Percentiles rank a stretch among this genome's conserved stretches.
phyloP scores from a whole-genome alignment of 2,888 invertebrate species.

The Dioctria linearis region DNA sequence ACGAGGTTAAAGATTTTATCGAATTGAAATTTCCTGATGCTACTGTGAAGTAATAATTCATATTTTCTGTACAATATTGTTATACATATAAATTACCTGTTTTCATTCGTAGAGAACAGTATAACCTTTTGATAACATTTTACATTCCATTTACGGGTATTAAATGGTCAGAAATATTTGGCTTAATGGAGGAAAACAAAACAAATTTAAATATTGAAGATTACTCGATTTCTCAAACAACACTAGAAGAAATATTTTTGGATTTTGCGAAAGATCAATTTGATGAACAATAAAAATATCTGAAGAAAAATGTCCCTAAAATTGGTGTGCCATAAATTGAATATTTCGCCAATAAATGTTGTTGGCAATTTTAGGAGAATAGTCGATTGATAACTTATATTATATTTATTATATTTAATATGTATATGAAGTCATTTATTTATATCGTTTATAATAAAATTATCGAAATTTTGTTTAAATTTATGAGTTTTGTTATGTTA shows the following conservation, averaged over 20 bases:
- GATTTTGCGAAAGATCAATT: constrained; percentile 76
- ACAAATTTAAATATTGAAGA: constrained; percentile 77
- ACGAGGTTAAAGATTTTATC: constrained; percentile 65
- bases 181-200: constrained; percentile 78
- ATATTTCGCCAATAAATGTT: too few species aligned
- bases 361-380: too few species aligned
- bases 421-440: too few species aligned
- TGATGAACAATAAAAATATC: constrained; percentile 59
- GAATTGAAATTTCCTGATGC: constrained; percentile 63
- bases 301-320: too few species aligned
- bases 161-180: constrained; percentile 81
- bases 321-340: too few species aligned
- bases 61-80: too few species aligned
- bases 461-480: too few species aligned
- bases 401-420: too few species aligned
- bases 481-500: too few species aligned
- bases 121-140: constrained; percentile 81
- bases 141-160: constrained; percentile 74
- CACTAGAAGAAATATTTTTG: constrained; percentile 84
- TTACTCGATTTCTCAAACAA: constrained; percentile 86
- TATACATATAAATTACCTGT: constrained; percentile 2
- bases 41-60: constrained; percentile 63
- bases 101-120: constrained; percentile 75
- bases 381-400: too few species aligned
- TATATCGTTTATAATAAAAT: too few species aligned